Evolutionary conservation across 2,888 invertebrate genomes (phyloP), one percentile per base, ranked within the genome.

Genomic region (Acronicta leporina): DNA sequence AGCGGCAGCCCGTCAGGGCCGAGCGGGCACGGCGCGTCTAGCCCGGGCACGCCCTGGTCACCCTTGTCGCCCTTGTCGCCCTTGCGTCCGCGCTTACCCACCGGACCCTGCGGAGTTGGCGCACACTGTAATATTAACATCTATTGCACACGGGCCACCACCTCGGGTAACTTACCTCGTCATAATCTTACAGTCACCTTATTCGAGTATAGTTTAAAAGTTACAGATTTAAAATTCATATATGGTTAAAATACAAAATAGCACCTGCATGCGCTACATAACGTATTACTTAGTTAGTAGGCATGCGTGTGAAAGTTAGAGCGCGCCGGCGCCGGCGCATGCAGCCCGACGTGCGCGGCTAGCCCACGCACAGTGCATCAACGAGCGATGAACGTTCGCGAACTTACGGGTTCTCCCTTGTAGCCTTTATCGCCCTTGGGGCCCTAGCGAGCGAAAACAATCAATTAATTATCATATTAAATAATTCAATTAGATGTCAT

Each of bases 1-100:
- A 99, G 94, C 68, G 99, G 99, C 84, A 99, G 95, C 67, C 99
- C 99, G 92, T 99, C 99, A 51, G 97, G 96, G 59, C 99, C 99
- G 61, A 99, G 95, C 73, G 99, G 99, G 95, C 99, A 99, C n/a
- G 99, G 99, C 45, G 99, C 99, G 94, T 99, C 99, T 82, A 99
- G 95, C 40, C 99, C 99, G 38, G 99, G 99, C 75, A 99, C 98
- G 77, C 99, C 99, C 95, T 98, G 98, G 84, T 98, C 98, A 59
- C 99, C 99, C 93, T 98, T 98, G 84, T 97, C 97, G 42, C 99
- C 99, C 84, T 97, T 97, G 91, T 98, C 97, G 35, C 99, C 99
- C 93, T 98, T 98, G 78, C 97, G 96, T 55, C 99, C 99, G 80
- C 98, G 96, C 92, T 98, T 98, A 64, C 99, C 99, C 67, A 96